phyloP scores from a whole-genome alignment of 2,113 vertebrate species.

The Urocolius indicus region DNA sequence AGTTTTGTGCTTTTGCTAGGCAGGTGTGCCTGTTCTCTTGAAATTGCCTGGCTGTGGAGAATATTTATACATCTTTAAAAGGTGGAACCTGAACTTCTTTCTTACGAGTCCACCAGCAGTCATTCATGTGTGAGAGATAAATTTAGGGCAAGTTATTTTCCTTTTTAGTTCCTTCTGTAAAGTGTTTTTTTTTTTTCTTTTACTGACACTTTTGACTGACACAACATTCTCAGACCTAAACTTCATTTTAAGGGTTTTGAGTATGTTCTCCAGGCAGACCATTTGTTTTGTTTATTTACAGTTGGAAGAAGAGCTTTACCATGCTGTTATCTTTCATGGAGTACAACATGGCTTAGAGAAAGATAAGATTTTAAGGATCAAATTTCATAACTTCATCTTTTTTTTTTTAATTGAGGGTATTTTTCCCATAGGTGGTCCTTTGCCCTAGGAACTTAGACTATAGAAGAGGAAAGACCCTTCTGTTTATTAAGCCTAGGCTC shows the following conservation, averaged over 20 bases:
- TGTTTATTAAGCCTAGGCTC: not conserved
- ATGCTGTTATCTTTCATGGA: not conserved
- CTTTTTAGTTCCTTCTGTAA: not conserved
- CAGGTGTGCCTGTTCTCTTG: not conserved
- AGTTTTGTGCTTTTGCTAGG: not conserved
- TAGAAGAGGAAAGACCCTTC: not conserved
- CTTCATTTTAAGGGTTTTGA: not conserved
- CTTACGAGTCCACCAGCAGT: not conserved
- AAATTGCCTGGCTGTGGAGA: not conserved
- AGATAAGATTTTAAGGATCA: not conserved
- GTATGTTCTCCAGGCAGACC: not conserved
- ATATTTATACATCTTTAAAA: not conserved
- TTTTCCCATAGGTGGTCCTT: not conserved
- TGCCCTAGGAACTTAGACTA: not conserved
- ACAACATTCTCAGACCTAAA: not conserved
- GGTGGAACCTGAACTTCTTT: not conserved
- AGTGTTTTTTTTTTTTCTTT: not conserved
- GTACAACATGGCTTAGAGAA: not conserved
- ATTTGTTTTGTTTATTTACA: not conserved
- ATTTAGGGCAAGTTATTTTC: not conserved
- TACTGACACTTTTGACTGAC: not conserved
- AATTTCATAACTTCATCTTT: not conserved
- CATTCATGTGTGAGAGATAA: not conserved
- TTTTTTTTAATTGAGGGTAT: not conserved
- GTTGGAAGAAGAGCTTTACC: not conserved